A percentile compares a stretch with the other conserved stretches of the same genome.
Conservation (phyloP, 2,797 vertebrate genomes). For the Periophthalmus magnuspinnatus region DNA sequence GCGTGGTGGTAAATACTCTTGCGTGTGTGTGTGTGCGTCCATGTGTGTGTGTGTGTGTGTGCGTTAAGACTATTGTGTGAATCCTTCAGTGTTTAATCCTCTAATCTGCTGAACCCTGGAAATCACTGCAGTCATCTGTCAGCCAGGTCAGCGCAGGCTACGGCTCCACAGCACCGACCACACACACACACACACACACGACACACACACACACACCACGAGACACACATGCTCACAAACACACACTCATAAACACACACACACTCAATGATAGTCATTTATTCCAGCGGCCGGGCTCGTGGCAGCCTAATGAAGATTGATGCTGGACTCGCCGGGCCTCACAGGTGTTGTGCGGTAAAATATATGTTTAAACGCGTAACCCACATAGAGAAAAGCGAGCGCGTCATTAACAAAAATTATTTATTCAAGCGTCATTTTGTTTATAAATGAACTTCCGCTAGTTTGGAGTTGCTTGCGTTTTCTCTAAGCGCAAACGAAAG, state of each 20-base stretch:
- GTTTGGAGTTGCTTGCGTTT: background rate
- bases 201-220: conserved; percentile 11
- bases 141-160: conserved; percentile 60
- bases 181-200: conserved; percentile 13
- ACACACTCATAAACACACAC: conserved; percentile 32
- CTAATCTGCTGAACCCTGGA: conserved; percentile 81
- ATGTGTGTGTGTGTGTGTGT: conserved; percentile 13
- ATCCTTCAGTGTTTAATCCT: conserved; percentile 75
- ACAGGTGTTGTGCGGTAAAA: conserved; percentile 70
- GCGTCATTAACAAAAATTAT: conserved; percentile 26
- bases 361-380: conserved; percentile 69
- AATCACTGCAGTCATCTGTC: conserved; percentile 80
- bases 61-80: conserved; percentile 75
- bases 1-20: background rate
- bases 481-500: background rate
- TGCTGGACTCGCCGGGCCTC: conserved; percentile 64
- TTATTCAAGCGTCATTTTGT: conserved; percentile 24
- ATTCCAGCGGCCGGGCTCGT: conserved; percentile 76
- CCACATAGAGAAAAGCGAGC: conserved; percentile 54
- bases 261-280: conserved; percentile 70
- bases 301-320: conserved; percentile 81
- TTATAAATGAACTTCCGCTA: conserved; percentile 18
- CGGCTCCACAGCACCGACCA: conserved; percentile 35
- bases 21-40: conserved; percentile 17
- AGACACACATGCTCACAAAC: background rate